These are phyloP conservation scores for Athene noctua DNA, from an alignment of 2,113 vertebrate species.

Conservation along the genomic window DNA sequence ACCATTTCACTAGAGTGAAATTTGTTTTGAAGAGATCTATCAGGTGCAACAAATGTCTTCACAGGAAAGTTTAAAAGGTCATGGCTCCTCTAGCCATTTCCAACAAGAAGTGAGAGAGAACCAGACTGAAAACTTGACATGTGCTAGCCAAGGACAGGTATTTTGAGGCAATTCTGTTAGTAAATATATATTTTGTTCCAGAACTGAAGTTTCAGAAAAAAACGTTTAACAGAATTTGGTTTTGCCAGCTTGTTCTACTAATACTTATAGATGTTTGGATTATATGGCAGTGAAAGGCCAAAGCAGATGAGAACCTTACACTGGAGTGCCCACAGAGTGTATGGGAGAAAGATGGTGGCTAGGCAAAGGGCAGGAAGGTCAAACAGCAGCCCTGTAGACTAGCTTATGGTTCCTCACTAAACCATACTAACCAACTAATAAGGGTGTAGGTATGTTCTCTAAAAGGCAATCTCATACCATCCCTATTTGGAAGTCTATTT, in stretches of 20 bases:
- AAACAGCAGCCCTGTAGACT: neutral
- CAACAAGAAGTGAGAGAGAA: neutral
- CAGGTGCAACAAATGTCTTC: neutral
- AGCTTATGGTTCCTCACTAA: neutral
- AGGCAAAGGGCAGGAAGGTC: neutral
- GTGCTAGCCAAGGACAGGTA: neutral
- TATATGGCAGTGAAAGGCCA: neutral
- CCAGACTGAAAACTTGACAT: neutral
- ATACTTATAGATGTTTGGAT: neutral
- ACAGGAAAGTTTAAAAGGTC: neutral
- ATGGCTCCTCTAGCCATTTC: neutral
- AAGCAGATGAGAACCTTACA: neutral
- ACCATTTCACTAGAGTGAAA: neutral
- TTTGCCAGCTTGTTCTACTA: neutral
- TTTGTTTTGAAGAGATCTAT: neutral
- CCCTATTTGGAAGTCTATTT: neutral
- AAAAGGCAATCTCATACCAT: neutral
- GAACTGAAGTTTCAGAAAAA: neutral
- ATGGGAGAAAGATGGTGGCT: accelerated
- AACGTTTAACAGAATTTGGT: neutral
- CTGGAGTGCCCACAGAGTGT: neutral
- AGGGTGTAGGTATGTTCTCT: neutral
- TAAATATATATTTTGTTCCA: neutral
- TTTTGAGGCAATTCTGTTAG: neutral
- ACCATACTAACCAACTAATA: too few relatives aligned